phyloP scores from a whole-genome alignment of 2,113 vertebrate species.

The Capricornis sumatraensis region DNA sequence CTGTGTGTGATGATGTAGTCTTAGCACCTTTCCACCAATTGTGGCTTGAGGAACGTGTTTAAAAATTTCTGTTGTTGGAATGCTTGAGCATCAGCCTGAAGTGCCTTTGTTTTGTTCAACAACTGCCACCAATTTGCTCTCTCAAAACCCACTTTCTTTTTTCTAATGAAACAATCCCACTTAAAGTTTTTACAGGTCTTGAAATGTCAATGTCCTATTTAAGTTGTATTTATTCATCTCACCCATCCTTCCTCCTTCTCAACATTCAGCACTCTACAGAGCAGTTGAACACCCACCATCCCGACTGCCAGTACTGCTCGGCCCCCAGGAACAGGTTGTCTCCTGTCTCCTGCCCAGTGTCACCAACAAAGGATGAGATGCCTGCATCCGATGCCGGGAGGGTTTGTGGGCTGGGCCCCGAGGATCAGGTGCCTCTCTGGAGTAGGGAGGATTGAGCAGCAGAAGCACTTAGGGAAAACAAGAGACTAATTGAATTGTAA shows the following conservation, averaged over 20 bases:
- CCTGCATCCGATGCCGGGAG: background rate
- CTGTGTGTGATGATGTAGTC: background rate
- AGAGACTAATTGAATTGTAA: slow-evolving; percentile 55
- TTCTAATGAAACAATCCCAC: background rate
- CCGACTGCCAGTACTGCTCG: background rate
- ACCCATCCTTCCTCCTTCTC: background rate
- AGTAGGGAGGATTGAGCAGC: background rate
- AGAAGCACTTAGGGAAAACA: slow-evolving; percentile 51
- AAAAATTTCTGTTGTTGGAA: background rate
- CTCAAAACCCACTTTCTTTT: background rate
- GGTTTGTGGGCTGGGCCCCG: background rate
- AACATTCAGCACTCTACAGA: background rate
- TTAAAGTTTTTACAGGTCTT: background rate
- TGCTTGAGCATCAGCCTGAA: background rate
- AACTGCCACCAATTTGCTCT: background rate
- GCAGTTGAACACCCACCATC: background rate
- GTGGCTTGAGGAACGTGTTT: background rate
- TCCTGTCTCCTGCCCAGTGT: background rate
- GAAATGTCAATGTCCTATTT: background rate
- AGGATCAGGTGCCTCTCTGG: background rate
- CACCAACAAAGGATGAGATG: slow-evolving; percentile 12
- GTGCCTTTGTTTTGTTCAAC: background rate
- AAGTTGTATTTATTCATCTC: background rate
- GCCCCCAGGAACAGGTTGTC: background rate
- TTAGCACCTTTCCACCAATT: background rate